Evolutionary conservation across 1,140 invertebrate species (phyloP).

Genomic region (Zaprionus kolodkinae): DNA sequence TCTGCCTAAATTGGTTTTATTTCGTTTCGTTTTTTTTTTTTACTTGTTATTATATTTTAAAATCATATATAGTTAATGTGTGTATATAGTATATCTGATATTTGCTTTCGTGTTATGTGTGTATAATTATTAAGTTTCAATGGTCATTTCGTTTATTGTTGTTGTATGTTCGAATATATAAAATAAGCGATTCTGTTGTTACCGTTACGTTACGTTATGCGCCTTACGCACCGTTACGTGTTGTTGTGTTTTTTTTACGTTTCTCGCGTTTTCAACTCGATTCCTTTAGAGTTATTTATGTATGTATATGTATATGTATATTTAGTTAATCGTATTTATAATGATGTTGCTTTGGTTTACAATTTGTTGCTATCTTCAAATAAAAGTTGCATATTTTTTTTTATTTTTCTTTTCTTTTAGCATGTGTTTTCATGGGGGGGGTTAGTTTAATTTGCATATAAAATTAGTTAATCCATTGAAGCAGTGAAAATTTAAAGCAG

Average conservation of each 20-base stretch:
- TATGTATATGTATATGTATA: slow-evolving; percentile 55
- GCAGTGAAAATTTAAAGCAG: slow-evolving; percentile 20
- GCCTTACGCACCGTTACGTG: too few species aligned
- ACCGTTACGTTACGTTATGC: slow-evolving; percentile 1
- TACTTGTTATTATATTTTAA: slow-evolving; percentile 38
- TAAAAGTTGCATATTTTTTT: slow-evolving; percentile 40
- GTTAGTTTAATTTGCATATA: slow-evolving; percentile 52
- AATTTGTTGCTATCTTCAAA: slow-evolving; percentile 70
- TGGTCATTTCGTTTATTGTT: slow-evolving; percentile 72
- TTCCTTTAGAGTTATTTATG: slow-evolving; percentile 9
- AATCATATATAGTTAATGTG: slow-evolving; percentile 68
- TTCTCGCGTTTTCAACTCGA: slow-evolving; percentile 2
- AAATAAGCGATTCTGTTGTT: slow-evolving; percentile 62
- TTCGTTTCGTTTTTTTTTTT: background rate
- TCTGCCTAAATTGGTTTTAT: slow-evolving; percentile 25
- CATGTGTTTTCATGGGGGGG: slow-evolving; percentile 57
- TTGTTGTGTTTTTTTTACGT: slow-evolving; percentile 22
- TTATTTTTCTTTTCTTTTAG: slow-evolving; percentile 35
- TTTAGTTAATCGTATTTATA: slow-evolving; percentile 49
- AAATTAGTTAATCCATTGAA: slow-evolving; percentile 30
- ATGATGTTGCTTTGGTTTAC: slow-evolving; percentile 48
- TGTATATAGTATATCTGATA: slow-evolving; percentile 44
- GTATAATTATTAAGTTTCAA: slow-evolving; percentile 62
- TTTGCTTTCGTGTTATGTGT: slow-evolving; percentile 27
- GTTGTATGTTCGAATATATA: slow-evolving; percentile 76